Base-by-base conservation (phyloP, 2,888 invertebrate species). In the Nemotelus nigrinus region DNA sequence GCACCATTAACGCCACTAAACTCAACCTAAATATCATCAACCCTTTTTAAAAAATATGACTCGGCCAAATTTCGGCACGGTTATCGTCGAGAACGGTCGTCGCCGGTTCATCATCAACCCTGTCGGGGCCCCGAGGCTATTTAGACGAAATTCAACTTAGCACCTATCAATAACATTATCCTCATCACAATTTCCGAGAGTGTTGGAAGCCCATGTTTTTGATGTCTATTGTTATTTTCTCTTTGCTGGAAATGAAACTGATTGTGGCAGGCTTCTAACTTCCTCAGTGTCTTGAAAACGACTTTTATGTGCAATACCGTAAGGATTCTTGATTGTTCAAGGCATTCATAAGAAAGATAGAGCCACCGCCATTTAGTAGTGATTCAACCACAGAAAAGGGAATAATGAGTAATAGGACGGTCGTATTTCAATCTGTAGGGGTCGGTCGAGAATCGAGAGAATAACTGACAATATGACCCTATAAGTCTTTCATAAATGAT, bases 121-220 rank as follows among this genome's bases (percentile, higher is more conserved):
- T 25, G 25, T 25, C 25, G 25, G 25, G 25, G 25, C 25, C 25
- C 25, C 25, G 25, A 25, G 25, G 25, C 4, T 43, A 63, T 8
- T 43, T 43, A 43, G 39, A 43, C 43, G 25, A 50, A 68, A 68
- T 68, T 50, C 53, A 44, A 68, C 68, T 68, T 68, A 53, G 50
- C 68, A 68, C 68, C 68, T 68, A 68, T 68, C 68, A 68, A 68
- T 68, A 68, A 50, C 50, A 68, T 68, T 43, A 68, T 68, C 8
- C 8, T 57, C 10, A 10, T 10, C 25, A 25, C 25, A 25, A 25
- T 25, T 25, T 25, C 25, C 25, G 25, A 25, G 25, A 25, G 25
- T 25, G 25, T 25, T 25, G 25, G 25, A 25, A 25, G 25, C 25
- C 25, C 25, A 25, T 25, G 25, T 25, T 25, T 25, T 25, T 25